These are phyloP conservation scores for Tiliacea citrago DNA, from an alignment of 2,888 invertebrate species.

Conservation along the genomic window DNA sequence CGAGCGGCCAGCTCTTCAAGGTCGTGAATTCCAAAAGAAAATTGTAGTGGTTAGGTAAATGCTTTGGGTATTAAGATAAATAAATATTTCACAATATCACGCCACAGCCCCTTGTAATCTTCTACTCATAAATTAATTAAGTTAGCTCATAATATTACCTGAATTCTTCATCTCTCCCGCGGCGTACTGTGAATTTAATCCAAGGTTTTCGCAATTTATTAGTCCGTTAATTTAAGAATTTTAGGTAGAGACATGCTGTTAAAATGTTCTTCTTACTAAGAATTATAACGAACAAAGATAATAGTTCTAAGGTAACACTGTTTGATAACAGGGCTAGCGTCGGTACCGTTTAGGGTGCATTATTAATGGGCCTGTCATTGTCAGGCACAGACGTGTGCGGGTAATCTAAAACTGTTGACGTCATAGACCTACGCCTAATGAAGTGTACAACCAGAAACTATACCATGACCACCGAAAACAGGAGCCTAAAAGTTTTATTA, in stretches of 20 bases:
- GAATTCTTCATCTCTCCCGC: conserved; percentile 60
- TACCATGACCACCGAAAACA: conserved; percentile 60
- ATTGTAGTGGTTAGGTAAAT: conserved; percentile 25
- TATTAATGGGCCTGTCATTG: conserved; percentile 46
- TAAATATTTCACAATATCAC: conserved; percentile 60
- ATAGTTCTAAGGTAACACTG: conserved; percentile 7
- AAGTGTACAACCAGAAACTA: conserved; percentile 55
- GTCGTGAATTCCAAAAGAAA: conserved; percentile 42
- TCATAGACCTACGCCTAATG: conserved; percentile 55
- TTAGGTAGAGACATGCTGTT: conserved; percentile 22
- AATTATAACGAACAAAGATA: conserved; percentile 17
- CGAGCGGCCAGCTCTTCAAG: conserved; percentile 41
- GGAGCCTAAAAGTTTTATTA: conserved; percentile 68
- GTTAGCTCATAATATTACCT: conserved; percentile 67
- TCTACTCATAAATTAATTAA: conserved; percentile 74
- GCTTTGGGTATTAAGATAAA: conserved; percentile 45
- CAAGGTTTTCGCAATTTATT: conserved; percentile 58
- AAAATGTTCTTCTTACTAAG: conserved; percentile 5
- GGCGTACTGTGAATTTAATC: conserved; percentile 60
- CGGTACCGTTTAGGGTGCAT: conserved; percentile 24
- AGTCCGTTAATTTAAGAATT: conserved; percentile 47
- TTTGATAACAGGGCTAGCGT: conserved; percentile 22
- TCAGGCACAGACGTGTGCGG: conserved; percentile 23
- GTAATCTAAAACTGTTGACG: conserved; percentile 37
- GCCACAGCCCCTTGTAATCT: conserved; percentile 69